Percentiles rank a stretch among this genome's conserved stretches.
Conservation (phyloP, 2,888 invertebrate genomes). For the Acleris laterana region DNA sequence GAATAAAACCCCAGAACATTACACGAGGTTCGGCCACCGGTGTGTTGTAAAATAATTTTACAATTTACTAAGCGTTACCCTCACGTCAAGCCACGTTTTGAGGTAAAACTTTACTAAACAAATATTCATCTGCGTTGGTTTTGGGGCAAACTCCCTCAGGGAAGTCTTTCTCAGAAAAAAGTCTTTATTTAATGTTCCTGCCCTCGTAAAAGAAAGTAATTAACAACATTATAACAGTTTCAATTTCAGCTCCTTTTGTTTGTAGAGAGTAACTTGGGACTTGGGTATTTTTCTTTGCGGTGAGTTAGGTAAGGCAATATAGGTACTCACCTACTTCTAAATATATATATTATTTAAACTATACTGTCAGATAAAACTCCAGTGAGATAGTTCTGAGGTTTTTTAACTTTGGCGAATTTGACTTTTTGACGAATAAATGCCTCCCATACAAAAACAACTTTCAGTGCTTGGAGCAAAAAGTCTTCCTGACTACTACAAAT, state of each 20-base stretch:
- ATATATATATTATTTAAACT: neutral
- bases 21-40: slow-evolving; percentile 7
- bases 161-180: slow-evolving; percentile 16
- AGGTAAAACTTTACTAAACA: slow-evolving; percentile 13
- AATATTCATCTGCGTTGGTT: neutral
- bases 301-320: neutral
- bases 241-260: slow-evolving; percentile 23
- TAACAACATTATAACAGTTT: slow-evolving; percentile 30
- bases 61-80: slow-evolving; percentile 17
- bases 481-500: too few species aligned
- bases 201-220: slow-evolving; percentile 29
- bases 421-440: too few species aligned
- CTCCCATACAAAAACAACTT: too few species aligned
- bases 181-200: slow-evolving; percentile 21
- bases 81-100: slow-evolving; percentile 3
- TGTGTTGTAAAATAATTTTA: slow-evolving; percentile 18
- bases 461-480: too few species aligned
- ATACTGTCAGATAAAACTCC: too few species aligned
- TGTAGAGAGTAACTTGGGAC: slow-evolving; percentile 14
- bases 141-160: slow-evolving; percentile 16
- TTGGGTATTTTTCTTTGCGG: slow-evolving; percentile 14
- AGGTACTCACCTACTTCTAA: neutral
- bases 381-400: too few species aligned
- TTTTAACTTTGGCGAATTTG: too few species aligned
- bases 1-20: too few species aligned